Base-by-base conservation (phyloP, 2,113 vertebrate species). In the Hippoglossus stenolepis region DNA sequence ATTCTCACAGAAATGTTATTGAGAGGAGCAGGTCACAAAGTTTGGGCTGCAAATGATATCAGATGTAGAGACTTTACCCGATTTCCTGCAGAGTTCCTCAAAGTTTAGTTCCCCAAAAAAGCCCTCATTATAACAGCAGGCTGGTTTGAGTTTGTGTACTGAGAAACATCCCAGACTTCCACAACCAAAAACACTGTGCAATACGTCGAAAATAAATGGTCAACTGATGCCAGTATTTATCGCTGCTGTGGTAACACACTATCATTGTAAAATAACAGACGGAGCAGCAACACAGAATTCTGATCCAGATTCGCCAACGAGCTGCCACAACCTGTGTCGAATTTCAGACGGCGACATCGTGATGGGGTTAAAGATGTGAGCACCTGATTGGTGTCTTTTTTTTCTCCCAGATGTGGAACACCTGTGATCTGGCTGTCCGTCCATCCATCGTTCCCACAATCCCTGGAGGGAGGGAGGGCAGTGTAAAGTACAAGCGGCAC, bases 41-140 rank as follows among this genome's bases (percentile, higher is more conserved):
- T 65, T 68, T 85, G 28, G 40, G 77, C 74, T 70, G 79, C 67
- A 87, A 85, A 86, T 80, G 40, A 74, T 77, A 59, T 74, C 65
- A 53, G 51, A 74, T 47, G 45, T 60, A 28, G 45, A 75, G 65
- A 64, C 63, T 63, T 7, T 31, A 4, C 31, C 31, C 31, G 72
- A 75, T 54, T 78, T 80, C 80, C 84, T 70, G 77, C 82, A 72
- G 85, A 78, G 85, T 77, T 26, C 40, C 47, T 73, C 57, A 64
- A 77, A 81, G 69, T 87, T 76, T 59, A 14, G 38, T 65, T 66
- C 72, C 43, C 43, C 2, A 70, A 74, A 82, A 77, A 79, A 56
- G 72, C 66, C 79, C 83, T 90, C 88, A 89, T 89, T 89, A 90
- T 60, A 83, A 40, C 70, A 73, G 73, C 28, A 72, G 51, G 82